These are phyloP conservation scores for Ptyas mucosa DNA, from an alignment of 2,113 vertebrate genomes.

Conservation along the genomic window DNA sequence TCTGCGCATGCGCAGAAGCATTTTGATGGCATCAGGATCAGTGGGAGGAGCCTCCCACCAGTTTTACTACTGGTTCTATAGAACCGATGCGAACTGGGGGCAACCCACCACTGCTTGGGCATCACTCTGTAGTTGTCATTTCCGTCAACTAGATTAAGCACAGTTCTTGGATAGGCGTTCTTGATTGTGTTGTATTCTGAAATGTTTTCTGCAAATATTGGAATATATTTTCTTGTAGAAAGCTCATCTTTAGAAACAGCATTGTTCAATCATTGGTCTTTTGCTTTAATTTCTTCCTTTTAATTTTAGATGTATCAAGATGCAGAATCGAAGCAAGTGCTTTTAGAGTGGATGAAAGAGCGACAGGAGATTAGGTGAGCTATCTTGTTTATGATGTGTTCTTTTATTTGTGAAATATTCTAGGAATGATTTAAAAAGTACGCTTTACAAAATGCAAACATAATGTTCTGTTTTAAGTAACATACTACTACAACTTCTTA, in stretches of 20 bases:
- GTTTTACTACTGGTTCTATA: too few relatives aligned
- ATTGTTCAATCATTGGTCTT: background rate
- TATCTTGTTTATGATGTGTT: background rate
- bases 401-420: background rate
- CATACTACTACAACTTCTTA: background rate
- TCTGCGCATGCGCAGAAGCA: too few relatives aligned
- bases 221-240: too few relatives aligned
- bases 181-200: background rate
- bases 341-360: constrained; percentile 78
- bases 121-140: background rate
- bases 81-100: too few relatives aligned
- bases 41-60: too few relatives aligned
- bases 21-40: too few relatives aligned
- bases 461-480: background rate
- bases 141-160: background rate
- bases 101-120: too few relatives aligned
- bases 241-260: background rate
- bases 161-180: background rate
- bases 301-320: constrained; percentile 74
- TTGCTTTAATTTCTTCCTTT: background rate
- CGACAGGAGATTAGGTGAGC: constrained; percentile 77
- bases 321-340: constrained; percentile 71
- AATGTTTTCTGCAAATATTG: background rate
- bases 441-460: background rate
- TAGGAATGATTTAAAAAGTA: background rate